Conservation (phyloP, 1,140 invertebrate genomes). For the Drosophila yakuba region DNA sequence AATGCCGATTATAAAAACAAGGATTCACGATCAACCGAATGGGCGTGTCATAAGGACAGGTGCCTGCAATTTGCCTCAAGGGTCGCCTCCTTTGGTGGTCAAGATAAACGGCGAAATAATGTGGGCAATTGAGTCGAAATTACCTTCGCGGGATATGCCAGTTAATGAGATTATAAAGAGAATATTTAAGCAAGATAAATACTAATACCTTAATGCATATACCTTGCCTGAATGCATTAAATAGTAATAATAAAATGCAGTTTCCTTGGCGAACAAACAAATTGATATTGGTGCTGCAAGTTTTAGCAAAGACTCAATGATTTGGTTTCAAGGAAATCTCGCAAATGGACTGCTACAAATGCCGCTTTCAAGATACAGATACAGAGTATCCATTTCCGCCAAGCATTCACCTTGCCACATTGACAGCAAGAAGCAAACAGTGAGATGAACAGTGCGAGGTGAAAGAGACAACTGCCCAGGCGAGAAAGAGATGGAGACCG, state of each 20-base stretch:
- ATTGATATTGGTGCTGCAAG: too few relatives aligned
- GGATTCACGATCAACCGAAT: conserved; percentile 25
- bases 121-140: conserved; percentile 3
- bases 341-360: conserved; percentile 24
- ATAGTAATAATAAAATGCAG: too few relatives aligned
- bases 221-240: too few relatives aligned
- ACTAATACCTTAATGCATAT: too few relatives aligned
- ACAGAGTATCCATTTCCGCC: conserved; percentile 18
- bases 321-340: conserved; percentile 11
- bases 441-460: background rate
- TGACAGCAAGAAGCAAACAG: conserved; percentile 20
- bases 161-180: background rate
- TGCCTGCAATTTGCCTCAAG: conserved; percentile 19
- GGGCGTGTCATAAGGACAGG: conserved; percentile 23
- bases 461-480: conserved; percentile 19
- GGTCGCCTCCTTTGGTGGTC: background rate
- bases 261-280: too few relatives aligned
- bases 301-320: too few relatives aligned
- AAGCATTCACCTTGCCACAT: conserved; percentile 24
- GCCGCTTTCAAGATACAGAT: background rate
- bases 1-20: conserved; percentile 33
- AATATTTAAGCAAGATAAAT: background rate
- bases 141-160: background rate
- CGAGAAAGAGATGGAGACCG: conserved; percentile 1
- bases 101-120: conserved; percentile 16